Evolutionary conservation across 92 coral and sea anemone genomes (phyloP), one percentile per base, ranked within the genome.

Genomic region (Palythoa grandiflora): DNA sequence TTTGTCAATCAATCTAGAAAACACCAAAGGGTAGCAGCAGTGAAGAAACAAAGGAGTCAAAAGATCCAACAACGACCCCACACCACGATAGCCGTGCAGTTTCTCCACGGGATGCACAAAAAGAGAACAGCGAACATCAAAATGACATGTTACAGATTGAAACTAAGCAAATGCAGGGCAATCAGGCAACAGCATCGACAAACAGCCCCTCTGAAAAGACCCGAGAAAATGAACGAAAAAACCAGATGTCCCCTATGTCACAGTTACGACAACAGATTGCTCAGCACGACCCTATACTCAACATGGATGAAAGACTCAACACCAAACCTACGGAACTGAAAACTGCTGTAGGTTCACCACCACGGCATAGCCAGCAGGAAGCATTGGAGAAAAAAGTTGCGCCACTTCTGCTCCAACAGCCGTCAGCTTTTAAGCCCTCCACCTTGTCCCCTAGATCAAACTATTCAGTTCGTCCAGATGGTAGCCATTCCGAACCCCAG

Each of bases 371-470:
- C 76, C 86, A 81, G 86, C 75, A 81, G 37, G 75, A 81, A 13
- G 40, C 44, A 19, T 21, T 14, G 39, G 86, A 81, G 14, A 81
- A 50, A 38, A 81, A 81, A 68, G 6, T 38, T 1, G 14, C 53
- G 38, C 78, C 91, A 36, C 91, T 83, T 44, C 17, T 88, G 1
- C 88, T 95, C 76, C 93, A 91, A 55, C 94, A 95, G 79, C 98
- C 98, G 15, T 91, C 98, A 35, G 98, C 98, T 52, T 95, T 95
- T 87, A 91, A 87, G 53, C 93, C 98, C 48, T 91, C 91, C 57
- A 93, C 93, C 12, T 79, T 87, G 53, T 88, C 98, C 7, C 96
- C 91, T 0, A 61, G 74, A 5, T 90, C 97, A 48, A 87, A 88
- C 39, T 87, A 91, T 12, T 90, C 92, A n/a, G 73, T 89, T 16